Evolutionary conservation across 2,797 vertebrate genomes (phyloP), one percentile per base, ranked within the genome.

Genomic region (Echeneis naucrates): DNA sequence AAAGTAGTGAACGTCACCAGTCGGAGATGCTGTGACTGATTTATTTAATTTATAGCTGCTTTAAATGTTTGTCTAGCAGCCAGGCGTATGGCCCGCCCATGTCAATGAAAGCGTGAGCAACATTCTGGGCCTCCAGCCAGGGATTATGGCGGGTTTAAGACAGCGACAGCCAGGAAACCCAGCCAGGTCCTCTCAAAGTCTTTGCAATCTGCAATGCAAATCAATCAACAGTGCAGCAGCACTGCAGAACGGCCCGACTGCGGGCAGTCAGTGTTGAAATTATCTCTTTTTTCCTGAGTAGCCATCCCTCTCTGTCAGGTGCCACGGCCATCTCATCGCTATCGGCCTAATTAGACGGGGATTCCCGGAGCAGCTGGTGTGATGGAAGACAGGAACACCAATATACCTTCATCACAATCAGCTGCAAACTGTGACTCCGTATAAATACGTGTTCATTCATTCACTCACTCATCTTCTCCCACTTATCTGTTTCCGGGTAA

Each of bases 281-380:
- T 19, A 79, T 92, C 82, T 63, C 53, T 69, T 79, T 87, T 72
- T 78, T 64, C 77, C 51, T 60, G 60, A 80, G 77, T 60, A 78
- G 80, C 71, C 78, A 92, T 93, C 86, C 75, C 70, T 93, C 91
- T 92, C 87, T 87, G 91, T 93, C 91, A 92, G 89, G 82, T 88
- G 79, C 75, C 70, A 67, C 78, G 78, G 87, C 78, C 83, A 72
- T 88, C 85, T 78, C 76, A 74, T 73, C 47, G 52, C 78, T 65
- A 66, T 81, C 57, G 72, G 82, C 89, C 78, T 79, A 83, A 86
- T 91, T 83, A 85, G 85, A 84, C 51, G 38, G 79, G 79, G 79
- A 74, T 87, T 73, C 87, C 78, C 30, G 16, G 70, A 86, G 81
- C 72, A 82, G 56, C 62, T 69, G 52, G 75, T 3, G 35, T 66